Evolutionary conservation across 2,888 invertebrate species (phyloP), one percentile per base, ranked within the genome.

Genomic region (Helicoverpa assulta): DNA sequence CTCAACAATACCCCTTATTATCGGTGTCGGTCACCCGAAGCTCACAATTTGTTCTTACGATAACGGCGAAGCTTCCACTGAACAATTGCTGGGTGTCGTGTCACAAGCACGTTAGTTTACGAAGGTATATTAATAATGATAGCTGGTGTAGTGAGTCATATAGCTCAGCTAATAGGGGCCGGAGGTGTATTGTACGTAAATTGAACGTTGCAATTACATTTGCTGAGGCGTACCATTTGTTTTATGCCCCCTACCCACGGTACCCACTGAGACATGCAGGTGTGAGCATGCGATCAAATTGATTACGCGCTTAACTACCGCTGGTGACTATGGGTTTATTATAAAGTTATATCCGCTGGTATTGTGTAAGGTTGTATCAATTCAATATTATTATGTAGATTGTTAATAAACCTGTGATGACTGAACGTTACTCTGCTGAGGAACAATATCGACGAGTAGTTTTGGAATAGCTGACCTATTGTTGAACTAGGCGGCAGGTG

Each of bases 131-230:
- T 83, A 78, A 73, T 70, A 75, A 73, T 73, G 81, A 70, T 70
- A 70, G 66, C 60, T 65, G 51, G 75, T 69, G 43, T 61, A 54
- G 66, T 79, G 84, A 84, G 66, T 83, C 85, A 84, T 58, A 58
- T 43, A 56, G 66, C 67, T 43, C 67, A 33, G 67, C 62, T 82
- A 78, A 78, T 76, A 68, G 80, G 85, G 81, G 67, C 60, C 56
- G 60, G 66, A 63, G 64, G 68, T 69, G 69, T 78, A 76, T 78
- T 79, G 75, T 68, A 67, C 57, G 67, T 82, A 77, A 80, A 81
- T 79, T 83, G 65, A 76, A 74, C 70, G 68, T 68, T 82, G 79
- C 79, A 77, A 81, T 81, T 79, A 80, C 67, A 73, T 74, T 67
- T 59, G 73, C 43, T 64, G 76, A 72, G 70, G 80, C 70, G 54